phyloP scores from a whole-genome alignment of 2,797 vertebrate genomes.

The Glyptemys insculpta region DNA sequence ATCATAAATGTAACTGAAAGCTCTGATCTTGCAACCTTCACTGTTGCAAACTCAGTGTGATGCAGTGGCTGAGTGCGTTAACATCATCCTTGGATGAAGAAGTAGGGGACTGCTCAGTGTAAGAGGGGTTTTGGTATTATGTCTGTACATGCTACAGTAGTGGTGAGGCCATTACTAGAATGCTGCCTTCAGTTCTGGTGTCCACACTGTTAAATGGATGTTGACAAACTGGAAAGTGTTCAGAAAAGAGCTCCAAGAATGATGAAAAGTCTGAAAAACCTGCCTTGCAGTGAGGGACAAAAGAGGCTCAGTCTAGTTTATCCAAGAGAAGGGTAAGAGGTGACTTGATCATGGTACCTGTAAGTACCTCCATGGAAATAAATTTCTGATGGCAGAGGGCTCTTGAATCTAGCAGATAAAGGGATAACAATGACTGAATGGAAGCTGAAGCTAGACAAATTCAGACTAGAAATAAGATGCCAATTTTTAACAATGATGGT shows the following conservation, averaged over 20 bases:
- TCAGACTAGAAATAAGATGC: neutral
- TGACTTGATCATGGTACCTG: neutral
- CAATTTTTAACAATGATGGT: neutral
- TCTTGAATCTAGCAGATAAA: neutral
- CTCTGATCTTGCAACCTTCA: neutral
- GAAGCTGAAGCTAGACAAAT: neutral
- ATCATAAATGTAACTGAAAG: neutral
- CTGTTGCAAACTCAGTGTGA: neutral
- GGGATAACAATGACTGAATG: neutral
- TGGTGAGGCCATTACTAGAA: slow-evolving; percentile 44
- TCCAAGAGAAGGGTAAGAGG: neutral
- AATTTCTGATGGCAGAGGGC: neutral
- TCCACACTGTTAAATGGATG: neutral
- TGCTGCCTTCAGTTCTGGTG: slow-evolving; percentile 30
- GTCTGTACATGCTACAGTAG: neutral
- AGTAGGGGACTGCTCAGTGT: neutral
- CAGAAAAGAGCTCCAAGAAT: neutral
- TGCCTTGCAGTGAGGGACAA: neutral
- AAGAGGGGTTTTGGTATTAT: rapidly evolving
- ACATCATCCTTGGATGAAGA: neutral
- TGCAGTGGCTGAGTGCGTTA: neutral
- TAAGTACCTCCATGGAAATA: neutral
- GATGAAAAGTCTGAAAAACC: neutral
- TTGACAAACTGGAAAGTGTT: neutral
- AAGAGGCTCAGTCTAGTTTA: neutral